Conservation (phyloP, 2,888 invertebrate species). For the Athalia cordata region DNA sequence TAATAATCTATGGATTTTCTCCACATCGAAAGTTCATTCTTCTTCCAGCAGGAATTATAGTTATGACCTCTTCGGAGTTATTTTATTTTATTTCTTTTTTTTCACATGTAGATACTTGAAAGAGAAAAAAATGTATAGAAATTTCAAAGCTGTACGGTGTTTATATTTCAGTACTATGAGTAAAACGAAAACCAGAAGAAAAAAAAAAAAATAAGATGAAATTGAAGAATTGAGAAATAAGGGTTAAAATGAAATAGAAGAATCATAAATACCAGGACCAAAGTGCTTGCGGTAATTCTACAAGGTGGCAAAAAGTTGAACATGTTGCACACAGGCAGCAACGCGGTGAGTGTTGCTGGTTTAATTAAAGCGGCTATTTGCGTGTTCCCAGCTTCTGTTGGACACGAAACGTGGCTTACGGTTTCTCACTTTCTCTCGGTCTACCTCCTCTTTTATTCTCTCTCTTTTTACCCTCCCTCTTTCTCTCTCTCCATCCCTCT, state of each 20-base stretch:
- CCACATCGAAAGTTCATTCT: too few species aligned
- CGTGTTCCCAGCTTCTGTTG: slow-evolving; percentile 49
- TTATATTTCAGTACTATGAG: neutral
- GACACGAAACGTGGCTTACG: slow-evolving; percentile 44
- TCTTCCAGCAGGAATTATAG: too few species aligned
- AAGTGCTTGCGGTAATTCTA: neutral
- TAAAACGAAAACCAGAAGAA: neutral
- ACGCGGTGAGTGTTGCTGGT: slow-evolving; percentile 41
- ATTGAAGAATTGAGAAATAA: too few species aligned
- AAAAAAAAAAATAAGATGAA: neutral
- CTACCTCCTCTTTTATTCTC: neutral
- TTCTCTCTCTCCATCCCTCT: neutral
- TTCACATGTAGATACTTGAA: too few species aligned
- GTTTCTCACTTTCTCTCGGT: slow-evolving; percentile 5
- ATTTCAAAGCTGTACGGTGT: too few species aligned
- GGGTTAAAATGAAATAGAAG: too few species aligned
- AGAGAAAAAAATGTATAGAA: too few species aligned
- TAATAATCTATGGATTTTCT: too few species aligned
- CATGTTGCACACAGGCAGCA: slow-evolving; percentile 17
- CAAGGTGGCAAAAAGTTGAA: slow-evolving; percentile 41
- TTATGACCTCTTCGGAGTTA: too few species aligned
- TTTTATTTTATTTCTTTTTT: too few species aligned
- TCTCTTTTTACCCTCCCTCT: neutral
- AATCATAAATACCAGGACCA: neutral
- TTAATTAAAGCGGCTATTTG: slow-evolving; percentile 54